Evolutionary conservation across 2,797 vertebrate species (phyloP).

Genomic region (Podarcis lilfordi): DNA sequence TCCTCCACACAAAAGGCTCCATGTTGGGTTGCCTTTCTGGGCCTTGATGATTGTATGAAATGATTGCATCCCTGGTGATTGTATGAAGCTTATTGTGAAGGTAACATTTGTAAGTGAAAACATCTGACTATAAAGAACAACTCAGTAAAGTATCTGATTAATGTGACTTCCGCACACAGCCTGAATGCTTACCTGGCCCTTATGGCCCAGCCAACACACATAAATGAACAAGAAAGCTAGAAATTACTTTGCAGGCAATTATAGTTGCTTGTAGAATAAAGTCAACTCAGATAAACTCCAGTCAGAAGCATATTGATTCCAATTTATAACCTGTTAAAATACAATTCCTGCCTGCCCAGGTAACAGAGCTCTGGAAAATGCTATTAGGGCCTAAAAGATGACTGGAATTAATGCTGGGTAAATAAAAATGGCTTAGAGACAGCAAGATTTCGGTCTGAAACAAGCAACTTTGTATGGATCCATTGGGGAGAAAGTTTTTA

Average conservation of each 20-base stretch:
- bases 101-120: neutral
- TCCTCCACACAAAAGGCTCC: neutral
- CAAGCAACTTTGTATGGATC: neutral
- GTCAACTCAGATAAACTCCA: conserved; percentile 36
- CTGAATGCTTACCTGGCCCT: neutral
- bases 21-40: neutral
- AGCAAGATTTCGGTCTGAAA: neutral
- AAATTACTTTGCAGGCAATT: conserved; percentile 53
- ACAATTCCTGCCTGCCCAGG: conserved; percentile 1
- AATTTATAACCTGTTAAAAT: conserved; percentile 53
- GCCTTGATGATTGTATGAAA: neutral
- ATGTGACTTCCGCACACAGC: neutral
- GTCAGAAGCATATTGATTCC: conserved; percentile 45
- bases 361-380: conserved; percentile 38
- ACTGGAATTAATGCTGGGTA: conserved; percentile 37
- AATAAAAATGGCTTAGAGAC: conserved; percentile 18
- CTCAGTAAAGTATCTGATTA: conserved; percentile 5
- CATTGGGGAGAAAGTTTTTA: neutral
- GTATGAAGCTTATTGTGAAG: neutral
- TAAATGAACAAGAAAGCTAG: conserved; percentile 24
- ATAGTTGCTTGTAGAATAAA: conserved; percentile 35
- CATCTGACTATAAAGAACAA: neutral
- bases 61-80: neutral
- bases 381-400: conserved; percentile 21
- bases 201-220: conserved; percentile 1